Evolutionary conservation across 2,797 vertebrate species (phyloP).

Genomic region (Sebastolobus alascanus): DNA sequence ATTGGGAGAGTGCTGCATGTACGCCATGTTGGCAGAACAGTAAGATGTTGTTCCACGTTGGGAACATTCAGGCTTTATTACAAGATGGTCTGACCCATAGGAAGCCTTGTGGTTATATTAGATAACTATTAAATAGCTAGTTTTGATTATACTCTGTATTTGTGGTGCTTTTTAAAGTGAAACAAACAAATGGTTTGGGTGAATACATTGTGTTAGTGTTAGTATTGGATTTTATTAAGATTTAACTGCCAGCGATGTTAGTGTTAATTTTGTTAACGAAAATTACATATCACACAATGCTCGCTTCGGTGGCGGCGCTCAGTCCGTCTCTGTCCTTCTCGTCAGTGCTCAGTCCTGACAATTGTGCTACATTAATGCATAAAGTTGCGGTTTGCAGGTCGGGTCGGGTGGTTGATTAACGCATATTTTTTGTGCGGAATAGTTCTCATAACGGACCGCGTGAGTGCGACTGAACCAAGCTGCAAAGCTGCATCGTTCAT

Average conservation of each 20-base stretch:
- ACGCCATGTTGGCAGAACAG: not conserved
- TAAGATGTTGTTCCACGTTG: not conserved
- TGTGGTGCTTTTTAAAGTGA: not conserved
- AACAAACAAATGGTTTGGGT: not conserved
- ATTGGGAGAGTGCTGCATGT: not conserved
- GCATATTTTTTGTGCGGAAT: too few relatives aligned
- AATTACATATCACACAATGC: too few relatives aligned
- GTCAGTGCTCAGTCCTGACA: too few relatives aligned
- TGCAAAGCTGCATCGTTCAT: too few relatives aligned
- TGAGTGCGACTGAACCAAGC: too few relatives aligned
- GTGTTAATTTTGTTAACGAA: not conserved
- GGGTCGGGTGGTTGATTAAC: too few relatives aligned
- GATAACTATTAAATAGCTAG: not conserved
- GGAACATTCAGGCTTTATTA: not conserved
- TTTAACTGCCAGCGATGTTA: not conserved
- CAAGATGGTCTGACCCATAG: not conserved
- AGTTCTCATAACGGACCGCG: too few relatives aligned
- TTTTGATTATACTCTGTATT: not conserved
- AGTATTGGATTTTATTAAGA: not conserved
- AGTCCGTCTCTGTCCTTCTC: too few relatives aligned
- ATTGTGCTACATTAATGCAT: too few relatives aligned
- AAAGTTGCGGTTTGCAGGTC: too few relatives aligned
- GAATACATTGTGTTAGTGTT: not conserved
- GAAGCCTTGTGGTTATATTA: not conserved
- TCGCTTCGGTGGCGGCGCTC: too few relatives aligned